Evolutionary conservation across 2,113 vertebrate genomes (phyloP), one percentile per base, ranked within the genome.

Genomic region (Pygathrix nemaeus): DNA sequence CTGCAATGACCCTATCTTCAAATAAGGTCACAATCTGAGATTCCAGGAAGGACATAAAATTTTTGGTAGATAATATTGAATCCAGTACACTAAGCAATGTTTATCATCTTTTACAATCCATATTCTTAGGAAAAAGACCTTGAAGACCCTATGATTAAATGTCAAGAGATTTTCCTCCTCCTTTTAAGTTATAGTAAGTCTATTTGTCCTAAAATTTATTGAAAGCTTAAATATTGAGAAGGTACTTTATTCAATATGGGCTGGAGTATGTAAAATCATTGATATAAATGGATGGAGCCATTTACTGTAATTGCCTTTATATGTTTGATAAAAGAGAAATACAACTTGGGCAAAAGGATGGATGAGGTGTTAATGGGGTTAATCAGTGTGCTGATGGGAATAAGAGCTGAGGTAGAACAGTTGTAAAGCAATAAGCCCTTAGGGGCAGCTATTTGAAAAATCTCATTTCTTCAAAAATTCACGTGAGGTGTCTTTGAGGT

Each of bases 211-310:
- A 91, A 88, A 90, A 88, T 84, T 92, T 85, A 92, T 84, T 66
- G n/a, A 97, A 92, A 85, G 61, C 16, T 88, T 90, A 45, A 75
- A 80, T 88, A 94, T 66, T 96, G n/a, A 90, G 25, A 88, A 59
- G 8, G 17, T 43, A 70, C 8, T 30, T 78, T 83, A 82, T 92
- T 81, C 11, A 79, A 14, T 72, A 82, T 23, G 40, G 40, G 7
- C n/a, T 86, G 40, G 0, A 66, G 27, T 70, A 3, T 75, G 11
- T 73, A 88, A 96, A 96, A 83, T 80, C 30, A 86, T 38, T 94
- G 68, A 59, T 84, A 84, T 76, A 40, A 96, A n/a, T 84, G 48
- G 2, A 30, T 43, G 43, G 21, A 79, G 9, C 7, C 30, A 85
- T 95, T 89, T 95, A 59, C 13, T 92, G 10, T 80, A 90, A 82